Percentiles rank a stretch among this genome's conserved stretches.
Evolutionary conservation across 2,797 vertebrate species (phyloP).

Genomic region (Podarcis siculus): DNA sequence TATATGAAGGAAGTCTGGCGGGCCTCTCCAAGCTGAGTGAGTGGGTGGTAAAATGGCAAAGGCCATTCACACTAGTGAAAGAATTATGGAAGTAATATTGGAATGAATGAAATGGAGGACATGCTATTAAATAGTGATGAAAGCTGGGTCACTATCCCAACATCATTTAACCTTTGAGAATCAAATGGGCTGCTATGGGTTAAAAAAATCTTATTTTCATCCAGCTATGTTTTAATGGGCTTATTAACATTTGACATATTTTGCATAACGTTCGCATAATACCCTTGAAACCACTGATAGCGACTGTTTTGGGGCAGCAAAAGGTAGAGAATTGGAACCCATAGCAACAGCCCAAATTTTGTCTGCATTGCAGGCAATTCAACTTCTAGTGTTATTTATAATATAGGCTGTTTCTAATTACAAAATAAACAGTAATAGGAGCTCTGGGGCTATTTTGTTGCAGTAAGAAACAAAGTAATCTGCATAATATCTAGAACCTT

Average conservation of each 20-base stretch:
- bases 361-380: conserved; percentile 30
- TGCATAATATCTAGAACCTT: conserved; percentile 32
- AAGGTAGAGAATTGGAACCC: not conserved
- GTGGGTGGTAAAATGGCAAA: too few relatives aligned
- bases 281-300: conserved; percentile 35
- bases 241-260: conserved; percentile 46
- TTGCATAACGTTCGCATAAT: conserved; percentile 26
- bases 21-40: too few relatives aligned
- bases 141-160: not conserved
- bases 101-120: not conserved
- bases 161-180: not conserved
- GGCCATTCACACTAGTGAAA: not conserved
- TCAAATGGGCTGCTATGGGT: not conserved
- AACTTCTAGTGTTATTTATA: conserved; percentile 31
- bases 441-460: conserved; percentile 33
- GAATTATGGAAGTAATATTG: not conserved
- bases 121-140: not conserved
- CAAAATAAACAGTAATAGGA: not conserved
- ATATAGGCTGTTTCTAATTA: conserved; percentile 7
- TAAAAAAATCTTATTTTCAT: conserved; percentile 7
- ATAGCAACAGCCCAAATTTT: conserved; percentile 24
- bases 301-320: conserved; percentile 19
- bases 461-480: conserved; percentile 31
- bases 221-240: conserved; percentile 31
- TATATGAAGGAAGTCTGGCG: too few relatives aligned